Conservation (phyloP, 1,140 invertebrate species). For the Cardiocondyla obscurior region DNA sequence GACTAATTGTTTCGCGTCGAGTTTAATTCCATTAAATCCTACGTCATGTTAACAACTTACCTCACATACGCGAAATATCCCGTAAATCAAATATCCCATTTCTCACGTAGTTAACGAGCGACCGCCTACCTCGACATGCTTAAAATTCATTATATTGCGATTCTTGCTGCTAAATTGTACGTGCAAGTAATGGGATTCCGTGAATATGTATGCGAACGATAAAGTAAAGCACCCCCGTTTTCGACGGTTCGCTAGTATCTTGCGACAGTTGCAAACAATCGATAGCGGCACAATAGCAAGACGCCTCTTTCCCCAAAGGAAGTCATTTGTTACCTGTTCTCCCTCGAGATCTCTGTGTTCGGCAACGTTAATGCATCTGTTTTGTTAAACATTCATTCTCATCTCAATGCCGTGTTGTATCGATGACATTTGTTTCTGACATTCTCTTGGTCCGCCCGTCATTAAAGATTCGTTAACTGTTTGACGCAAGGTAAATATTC, state of each 20-base stretch:
- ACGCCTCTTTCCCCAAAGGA: neutral
- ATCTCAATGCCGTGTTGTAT: neutral
- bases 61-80: neutral
- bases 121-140: neutral
- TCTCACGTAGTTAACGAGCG: neutral
- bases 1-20: neutral
- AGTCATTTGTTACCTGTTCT: constrained; percentile 8
- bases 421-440: neutral
- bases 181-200: constrained; percentile 6
- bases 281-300: constrained; percentile 4
- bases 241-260: neutral
- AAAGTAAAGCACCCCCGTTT: neutral
- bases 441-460: neutral
- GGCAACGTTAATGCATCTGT: neutral
- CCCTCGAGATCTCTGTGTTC: neutral
- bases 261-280: constrained; percentile 9
- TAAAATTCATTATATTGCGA: constrained; percentile 2
- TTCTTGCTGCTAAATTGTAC: neutral
- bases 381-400: neutral
- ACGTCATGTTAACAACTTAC: neutral
- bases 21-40: neutral
- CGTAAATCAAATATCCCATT: neutral
- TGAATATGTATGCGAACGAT: constrained; percentile 26
- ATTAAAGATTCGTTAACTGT: neutral
- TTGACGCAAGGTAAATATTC: neutral